phyloP scores from a whole-genome alignment of 64 coral and sea anemone genomes.

The Acropora tenuis region DNA sequence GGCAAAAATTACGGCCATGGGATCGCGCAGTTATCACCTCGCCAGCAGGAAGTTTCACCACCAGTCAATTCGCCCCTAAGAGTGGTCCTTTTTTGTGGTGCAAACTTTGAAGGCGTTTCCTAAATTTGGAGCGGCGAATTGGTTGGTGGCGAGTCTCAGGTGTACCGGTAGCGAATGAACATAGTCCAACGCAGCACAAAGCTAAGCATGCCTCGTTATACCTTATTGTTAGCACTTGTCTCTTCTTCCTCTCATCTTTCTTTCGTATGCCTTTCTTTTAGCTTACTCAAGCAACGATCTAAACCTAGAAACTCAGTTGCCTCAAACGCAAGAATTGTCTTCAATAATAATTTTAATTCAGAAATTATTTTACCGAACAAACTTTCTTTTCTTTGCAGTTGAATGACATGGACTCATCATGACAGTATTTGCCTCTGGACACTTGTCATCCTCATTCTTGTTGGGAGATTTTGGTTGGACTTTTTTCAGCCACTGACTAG shows the following conservation, averaged over 20 bases:
- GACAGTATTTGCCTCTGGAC: constrained; percentile 5
- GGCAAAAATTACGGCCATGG: background rate
- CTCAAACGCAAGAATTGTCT: background rate
- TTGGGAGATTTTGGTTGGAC: constrained; percentile 48
- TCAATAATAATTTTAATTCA: background rate
- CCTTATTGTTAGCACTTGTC: too few relatives aligned
- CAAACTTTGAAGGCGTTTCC: too few relatives aligned
- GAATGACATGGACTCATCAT: constrained; percentile 54
- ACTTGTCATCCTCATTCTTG: background rate
- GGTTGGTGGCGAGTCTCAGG: too few relatives aligned
- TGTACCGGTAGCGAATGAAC: too few relatives aligned
- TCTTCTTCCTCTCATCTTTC: background rate
- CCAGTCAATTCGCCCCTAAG: too few relatives aligned
- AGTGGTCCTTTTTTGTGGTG: too few relatives aligned
- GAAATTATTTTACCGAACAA: constrained; percentile 55
- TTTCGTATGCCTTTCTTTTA: background rate
- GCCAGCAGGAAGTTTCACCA: too few relatives aligned
- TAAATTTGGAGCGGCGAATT: too few relatives aligned
- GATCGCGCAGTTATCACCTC: too few relatives aligned
- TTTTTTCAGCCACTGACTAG: constrained; percentile 80
- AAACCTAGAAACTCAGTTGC: background rate
- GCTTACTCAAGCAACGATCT: too few relatives aligned
- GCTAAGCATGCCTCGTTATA: too few relatives aligned
- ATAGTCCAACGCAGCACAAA: too few relatives aligned
- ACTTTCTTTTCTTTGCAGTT: constrained; percentile 86